Conservation (phyloP, 92 coral and sea anemone species). For the Palythoa heliodiscus region DNA sequence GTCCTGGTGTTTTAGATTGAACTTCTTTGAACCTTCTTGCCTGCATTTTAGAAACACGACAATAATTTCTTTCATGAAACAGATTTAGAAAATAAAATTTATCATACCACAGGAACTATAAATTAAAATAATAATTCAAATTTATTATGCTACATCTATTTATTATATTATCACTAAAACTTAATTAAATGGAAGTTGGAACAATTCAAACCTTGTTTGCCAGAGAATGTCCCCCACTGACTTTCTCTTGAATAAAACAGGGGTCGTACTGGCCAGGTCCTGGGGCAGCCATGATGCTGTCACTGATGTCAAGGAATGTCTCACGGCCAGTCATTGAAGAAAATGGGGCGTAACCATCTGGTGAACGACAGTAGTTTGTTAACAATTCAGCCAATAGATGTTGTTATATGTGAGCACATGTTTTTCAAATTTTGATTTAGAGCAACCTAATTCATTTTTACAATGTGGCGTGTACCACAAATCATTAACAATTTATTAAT, state of each 20-base stretch:
- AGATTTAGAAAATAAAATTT: no score
- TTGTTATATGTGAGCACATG: neutral
- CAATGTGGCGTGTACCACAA: no score
- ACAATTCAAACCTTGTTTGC: constrained; percentile 70
- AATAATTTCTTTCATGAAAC: neutral
- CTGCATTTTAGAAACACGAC: constrained; percentile 33
- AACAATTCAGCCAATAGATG: no score
- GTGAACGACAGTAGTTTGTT: neutral
- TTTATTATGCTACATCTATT: neutral
- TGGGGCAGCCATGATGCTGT: constrained; percentile 91
- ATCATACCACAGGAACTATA: no score
- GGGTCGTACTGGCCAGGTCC: constrained; percentile 98
- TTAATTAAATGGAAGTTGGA: neutral
- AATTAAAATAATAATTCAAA: no score
- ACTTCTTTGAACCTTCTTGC: constrained; percentile 68
- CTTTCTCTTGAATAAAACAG: constrained; percentile 63
- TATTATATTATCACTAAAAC: neutral
- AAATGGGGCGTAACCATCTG: constrained; percentile 98
- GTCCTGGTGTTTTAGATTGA: constrained; percentile 80
- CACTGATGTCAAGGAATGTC: constrained; percentile 92
- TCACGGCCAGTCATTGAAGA: constrained; percentile 96
- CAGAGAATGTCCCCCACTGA: constrained; percentile 87
- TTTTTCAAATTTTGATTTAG: no score
- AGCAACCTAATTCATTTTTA: no score
- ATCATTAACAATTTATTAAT: no score